Conservation (phyloP, 2,113 vertebrate genomes). For the Cottus gobio region DNA sequence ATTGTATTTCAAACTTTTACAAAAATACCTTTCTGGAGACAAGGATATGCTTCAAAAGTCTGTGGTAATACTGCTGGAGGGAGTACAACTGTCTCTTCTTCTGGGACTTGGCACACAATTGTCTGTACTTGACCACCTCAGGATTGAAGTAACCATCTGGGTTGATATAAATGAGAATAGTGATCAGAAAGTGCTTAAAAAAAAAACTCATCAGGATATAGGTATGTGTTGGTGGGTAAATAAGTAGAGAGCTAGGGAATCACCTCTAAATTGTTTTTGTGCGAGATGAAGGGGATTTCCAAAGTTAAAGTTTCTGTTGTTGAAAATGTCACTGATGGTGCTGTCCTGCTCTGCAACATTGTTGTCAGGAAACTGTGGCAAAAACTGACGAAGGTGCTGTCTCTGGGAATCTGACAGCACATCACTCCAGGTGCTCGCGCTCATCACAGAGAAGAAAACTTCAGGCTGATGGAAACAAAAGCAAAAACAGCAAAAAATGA, state of each 20-base stretch:
- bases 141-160: conserved; percentile 97
- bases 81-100: conserved; percentile 90
- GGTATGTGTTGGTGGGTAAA: neutral
- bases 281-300: conserved; percentile 95
- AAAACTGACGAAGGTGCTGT: conserved; percentile 92
- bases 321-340: conserved; percentile 87
- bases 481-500: neutral
- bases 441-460: conserved; percentile 96
- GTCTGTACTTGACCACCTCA: conserved; percentile 96
- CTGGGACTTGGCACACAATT: conserved; percentile 94
- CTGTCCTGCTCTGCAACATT: conserved; percentile 85
- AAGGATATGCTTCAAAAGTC: conserved; percentile 93
- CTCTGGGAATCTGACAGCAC: conserved; percentile 90
- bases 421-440: conserved; percentile 91
- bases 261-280: conserved; percentile 95
- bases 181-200: neutral
- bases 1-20: neutral
- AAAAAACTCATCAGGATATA: neutral
- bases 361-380: conserved; percentile 91
- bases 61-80: conserved; percentile 96
- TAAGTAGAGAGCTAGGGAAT: neutral
- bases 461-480: conserved; percentile 86
- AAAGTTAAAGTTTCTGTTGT: conserved; percentile 91
- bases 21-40: conserved; percentile 91
- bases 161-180: conserved; percentile 1